Percentiles rank a stretch among this genome's conserved stretches.
phyloP scores from a whole-genome alignment of 1,140 invertebrate genomes.

The Drosophila burlai region DNA sequence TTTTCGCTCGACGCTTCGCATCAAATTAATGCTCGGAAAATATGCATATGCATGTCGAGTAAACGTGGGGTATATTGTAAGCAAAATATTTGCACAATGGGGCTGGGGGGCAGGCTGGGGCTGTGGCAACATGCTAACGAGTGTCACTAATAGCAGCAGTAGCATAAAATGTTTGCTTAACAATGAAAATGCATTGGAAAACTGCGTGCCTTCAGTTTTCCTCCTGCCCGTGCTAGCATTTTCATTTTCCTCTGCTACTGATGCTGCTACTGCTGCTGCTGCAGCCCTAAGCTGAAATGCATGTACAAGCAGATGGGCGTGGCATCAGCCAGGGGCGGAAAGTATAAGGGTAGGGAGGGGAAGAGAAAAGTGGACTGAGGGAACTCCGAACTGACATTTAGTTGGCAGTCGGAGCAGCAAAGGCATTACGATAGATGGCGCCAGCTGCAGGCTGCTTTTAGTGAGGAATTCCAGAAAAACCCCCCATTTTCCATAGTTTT shows the following conservation, averaged over 20 bases:
- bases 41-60: constrained; percentile 68
- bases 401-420: constrained; percentile 63
- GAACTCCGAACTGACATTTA: constrained; percentile 58
- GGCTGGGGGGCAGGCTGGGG: background rate
- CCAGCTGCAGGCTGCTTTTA: constrained; percentile 57
- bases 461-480: constrained; percentile 28
- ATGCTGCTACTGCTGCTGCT: constrained; percentile 13
- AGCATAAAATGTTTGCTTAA: constrained; percentile 69
- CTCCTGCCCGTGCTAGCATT: too few species aligned
- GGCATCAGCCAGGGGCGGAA: constrained; percentile 5
- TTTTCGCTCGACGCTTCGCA: constrained; percentile 58
- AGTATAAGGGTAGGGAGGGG: background rate
- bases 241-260: background rate
- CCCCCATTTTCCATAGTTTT: background rate
- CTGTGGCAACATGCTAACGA: constrained; percentile 60
- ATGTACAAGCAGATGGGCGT: constrained; percentile 48
- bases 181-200: constrained; percentile 69
- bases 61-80: constrained; percentile 60
- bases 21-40: constrained; percentile 71
- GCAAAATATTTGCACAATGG: constrained; percentile 58
- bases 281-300: constrained; percentile 55
- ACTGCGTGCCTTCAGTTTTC: constrained; percentile 55
- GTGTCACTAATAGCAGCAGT: constrained; percentile 65
- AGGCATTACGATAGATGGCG: constrained; percentile 44
- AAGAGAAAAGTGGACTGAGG: background rate